Conservation (phyloP, 2,888 invertebrate genomes). For the Athalia rosae region DNA sequence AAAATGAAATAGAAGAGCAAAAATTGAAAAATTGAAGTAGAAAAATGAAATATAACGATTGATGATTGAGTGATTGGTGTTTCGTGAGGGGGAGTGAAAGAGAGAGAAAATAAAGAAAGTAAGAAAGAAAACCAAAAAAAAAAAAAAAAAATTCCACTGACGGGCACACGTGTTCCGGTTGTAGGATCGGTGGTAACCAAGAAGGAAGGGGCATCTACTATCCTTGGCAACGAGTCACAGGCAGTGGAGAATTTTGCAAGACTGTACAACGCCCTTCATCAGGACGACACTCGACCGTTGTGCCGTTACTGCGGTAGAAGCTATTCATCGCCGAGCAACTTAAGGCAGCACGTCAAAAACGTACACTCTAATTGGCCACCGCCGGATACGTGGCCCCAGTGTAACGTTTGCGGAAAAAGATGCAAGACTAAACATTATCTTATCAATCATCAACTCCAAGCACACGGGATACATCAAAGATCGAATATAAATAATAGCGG, state of each 20-base stretch:
- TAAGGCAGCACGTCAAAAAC: slow-evolving; percentile 85
- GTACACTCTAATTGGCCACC: slow-evolving; percentile 82
- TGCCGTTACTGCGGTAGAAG: slow-evolving; percentile 83
- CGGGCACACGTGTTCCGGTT: slow-evolving; percentile 71
- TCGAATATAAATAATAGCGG: slow-evolving; percentile 71
- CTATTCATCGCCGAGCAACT: slow-evolving; percentile 84
- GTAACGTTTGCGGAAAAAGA: slow-evolving; percentile 84
- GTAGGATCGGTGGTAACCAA: slow-evolving; percentile 72
- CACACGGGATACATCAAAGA: slow-evolving; percentile 84
- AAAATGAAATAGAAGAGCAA: slow-evolving; percentile 20
- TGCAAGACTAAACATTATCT: slow-evolving; percentile 87
- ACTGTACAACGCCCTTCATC: slow-evolving; percentile 70
- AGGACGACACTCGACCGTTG: slow-evolving; percentile 76
- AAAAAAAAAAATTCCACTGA: slow-evolving; percentile 50
- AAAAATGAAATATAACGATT: slow-evolving; percentile 44
- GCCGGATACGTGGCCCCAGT: slow-evolving; percentile 83
- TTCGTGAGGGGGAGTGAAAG: slow-evolving; percentile 48
- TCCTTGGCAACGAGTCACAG: slow-evolving; percentile 62
- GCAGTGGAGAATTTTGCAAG: slow-evolving; percentile 70
- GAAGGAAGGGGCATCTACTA: slow-evolving; percentile 64
- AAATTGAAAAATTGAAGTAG: slow-evolving; percentile 40
- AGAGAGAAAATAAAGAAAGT: slow-evolving; percentile 48
- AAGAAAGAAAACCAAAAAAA: slow-evolving; percentile 29
- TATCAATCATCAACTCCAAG: slow-evolving; percentile 85
- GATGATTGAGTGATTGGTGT: slow-evolving; percentile 47